Conservation (phyloP, 2,113 vertebrate species). For the Hyaena hyaena region DNA sequence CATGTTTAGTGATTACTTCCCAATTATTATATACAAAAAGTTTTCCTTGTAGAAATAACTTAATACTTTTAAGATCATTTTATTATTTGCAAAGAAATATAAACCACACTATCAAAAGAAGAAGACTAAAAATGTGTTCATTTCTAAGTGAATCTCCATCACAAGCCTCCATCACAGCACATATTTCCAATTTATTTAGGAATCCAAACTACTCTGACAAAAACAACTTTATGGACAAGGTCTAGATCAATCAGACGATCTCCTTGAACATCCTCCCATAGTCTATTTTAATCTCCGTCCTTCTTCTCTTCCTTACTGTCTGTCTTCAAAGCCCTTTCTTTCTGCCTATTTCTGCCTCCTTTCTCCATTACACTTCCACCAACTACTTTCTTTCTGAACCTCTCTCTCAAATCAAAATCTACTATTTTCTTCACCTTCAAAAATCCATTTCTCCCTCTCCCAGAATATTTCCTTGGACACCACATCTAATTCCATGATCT, state of each 20-base stretch:
- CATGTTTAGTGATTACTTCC: background rate
- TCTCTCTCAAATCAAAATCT: background rate
- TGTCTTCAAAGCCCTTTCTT: background rate
- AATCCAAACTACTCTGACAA: background rate
- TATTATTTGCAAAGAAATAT: background rate
- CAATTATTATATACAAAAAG: background rate
- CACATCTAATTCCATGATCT: background rate
- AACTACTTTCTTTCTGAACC: background rate
- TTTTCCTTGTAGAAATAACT: constrained; percentile 2
- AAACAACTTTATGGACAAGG: background rate
- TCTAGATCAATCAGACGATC: background rate
- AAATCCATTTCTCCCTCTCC: background rate
- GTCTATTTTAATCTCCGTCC: background rate
- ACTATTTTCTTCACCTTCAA: background rate
- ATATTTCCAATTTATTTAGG: background rate
- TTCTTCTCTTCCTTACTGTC: background rate
- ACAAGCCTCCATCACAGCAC: background rate
- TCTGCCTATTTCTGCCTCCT: background rate
- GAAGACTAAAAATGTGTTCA: background rate
- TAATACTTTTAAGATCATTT: background rate
- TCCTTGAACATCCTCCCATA: background rate
- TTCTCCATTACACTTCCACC: background rate
- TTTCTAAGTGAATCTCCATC: background rate
- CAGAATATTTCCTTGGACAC: background rate
- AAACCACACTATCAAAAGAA: background rate